Percentiles rank a stretch among this genome's conserved stretches.
Evolutionary conservation across 2,113 vertebrate species (phyloP).

Genomic region (Bubo scandiacus): DNA sequence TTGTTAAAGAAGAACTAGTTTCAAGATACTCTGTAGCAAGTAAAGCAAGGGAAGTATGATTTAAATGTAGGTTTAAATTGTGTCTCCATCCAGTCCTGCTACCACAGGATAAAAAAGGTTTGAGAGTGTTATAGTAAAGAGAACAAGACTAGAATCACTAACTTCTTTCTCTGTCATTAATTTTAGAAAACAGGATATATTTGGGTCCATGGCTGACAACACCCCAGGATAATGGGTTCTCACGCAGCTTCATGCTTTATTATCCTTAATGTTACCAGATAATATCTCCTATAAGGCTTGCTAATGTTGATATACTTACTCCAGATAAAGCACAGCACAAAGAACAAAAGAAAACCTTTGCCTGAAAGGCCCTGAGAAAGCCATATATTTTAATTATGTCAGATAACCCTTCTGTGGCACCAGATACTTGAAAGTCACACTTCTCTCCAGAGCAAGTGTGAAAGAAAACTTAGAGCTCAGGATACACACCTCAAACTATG

Average conservation of each 20-base stretch:
- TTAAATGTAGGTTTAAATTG: not conserved
- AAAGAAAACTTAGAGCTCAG: not conserved
- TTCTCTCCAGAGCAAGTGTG: not conserved
- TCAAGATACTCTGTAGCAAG: not conserved
- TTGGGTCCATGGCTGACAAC: not conserved
- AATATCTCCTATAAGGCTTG: not conserved
- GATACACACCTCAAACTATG: not conserved
- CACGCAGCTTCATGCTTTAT: not conserved
- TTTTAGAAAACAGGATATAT: not conserved
- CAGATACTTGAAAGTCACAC: not conserved
- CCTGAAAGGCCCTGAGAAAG: not conserved
- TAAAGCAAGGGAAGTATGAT: not conserved
- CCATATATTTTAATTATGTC: not conserved
- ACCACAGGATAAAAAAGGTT: not conserved
- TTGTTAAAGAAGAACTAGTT: not conserved
- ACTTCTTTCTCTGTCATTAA: not conserved
- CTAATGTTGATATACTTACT: not conserved
- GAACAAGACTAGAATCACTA: not conserved
- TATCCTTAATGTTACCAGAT: not conserved
- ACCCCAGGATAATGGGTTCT: not conserved
- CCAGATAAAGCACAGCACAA: not conserved
- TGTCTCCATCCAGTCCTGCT: not conserved
- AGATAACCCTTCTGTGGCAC: not conserved
- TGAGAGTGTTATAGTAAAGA: not conserved
- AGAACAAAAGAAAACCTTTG: not conserved